Base-by-base conservation (phyloP, 2,113 vertebrate species). In the Sciurus niger region DNA sequence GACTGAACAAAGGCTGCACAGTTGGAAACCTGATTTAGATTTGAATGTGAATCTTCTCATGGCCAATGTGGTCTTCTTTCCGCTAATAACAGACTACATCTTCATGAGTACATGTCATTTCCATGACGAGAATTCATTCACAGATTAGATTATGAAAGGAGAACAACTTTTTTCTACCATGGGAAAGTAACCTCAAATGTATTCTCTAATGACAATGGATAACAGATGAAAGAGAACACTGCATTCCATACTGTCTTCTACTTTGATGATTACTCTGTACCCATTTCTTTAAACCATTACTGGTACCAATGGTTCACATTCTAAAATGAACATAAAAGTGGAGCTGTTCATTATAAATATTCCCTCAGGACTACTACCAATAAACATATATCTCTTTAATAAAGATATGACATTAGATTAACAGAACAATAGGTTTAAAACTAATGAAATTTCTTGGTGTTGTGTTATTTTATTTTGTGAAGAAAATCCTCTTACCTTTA, bases 401-500 rank as follows among this genome's bases (percentile, higher is more conserved):
- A 1, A 73, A 94, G 46, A 78, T 53, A 68, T 13, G 22, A 46
- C 12, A 85, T 72, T 90, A 74, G 3, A 68, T 67, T 91, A 74
- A 91, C n/a, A 37, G 4, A 94, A 95, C 22, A 37, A 89, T 84
- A 87, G 17, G 2, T 43, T 96, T 80, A 86, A 95, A 93, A 93
- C 37, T 20, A 89, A 83, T 67, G 32, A 87, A 82, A 82, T 67
- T 77, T 89, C 4, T 67, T 77, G 40, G 4, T 37, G 63, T 32
- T 53, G 0, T 93, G 25, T 77, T 53, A 51, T 17, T 92, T 94
- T 82, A 68, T 90, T 34, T 83, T 68, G 48, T 37, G 28, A 12
- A 88, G 16, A 78, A 63, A 43, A 2, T 85, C 40, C n/a, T 74
- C 20, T 43, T 83, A 68, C 46, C n/a, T n/a, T 96, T 63, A 85